Percentiles rank a stretch among this genome's conserved stretches.
phyloP scores from a whole-genome alignment of 2,888 invertebrate species.

The Cheilosia pagana region DNA sequence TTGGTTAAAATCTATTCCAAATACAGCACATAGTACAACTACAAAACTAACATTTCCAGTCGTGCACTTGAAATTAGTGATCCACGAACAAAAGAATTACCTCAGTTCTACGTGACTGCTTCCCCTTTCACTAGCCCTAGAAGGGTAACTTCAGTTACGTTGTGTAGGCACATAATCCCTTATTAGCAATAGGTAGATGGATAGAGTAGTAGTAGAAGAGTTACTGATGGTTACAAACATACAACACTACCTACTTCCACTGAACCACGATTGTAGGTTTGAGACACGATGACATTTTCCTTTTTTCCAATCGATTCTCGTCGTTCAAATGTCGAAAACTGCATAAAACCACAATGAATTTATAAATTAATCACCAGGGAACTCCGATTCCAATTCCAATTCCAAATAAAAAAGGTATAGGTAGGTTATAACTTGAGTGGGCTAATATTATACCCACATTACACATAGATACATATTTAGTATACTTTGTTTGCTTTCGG shows the following conservation, averaged over 20 bases:
- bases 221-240: not conserved
- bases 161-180: constrained; percentile 16
- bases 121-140: constrained; percentile 61
- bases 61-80: constrained; percentile 57
- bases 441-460: too few relatives aligned
- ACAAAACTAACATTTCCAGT: not conserved
- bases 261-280: constrained; percentile 40
- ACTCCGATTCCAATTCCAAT: constrained; percentile 17
- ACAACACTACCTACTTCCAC: constrained; percentile 11
- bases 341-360: constrained; percentile 14
- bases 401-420: not conserved
- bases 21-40: not conserved
- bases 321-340: constrained; percentile 22
- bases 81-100: constrained; percentile 30
- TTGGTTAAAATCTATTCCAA: not conserved
- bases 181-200: too few relatives aligned
- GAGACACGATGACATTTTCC: constrained; percentile 21
- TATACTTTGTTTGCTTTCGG: constrained; percentile 8
- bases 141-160: constrained; percentile 36
- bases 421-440: not conserved
- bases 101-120: constrained; percentile 69
- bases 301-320: constrained; percentile 40
- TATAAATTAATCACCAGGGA: constrained; percentile 60
- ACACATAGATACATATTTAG: too few relatives aligned
- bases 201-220: not conserved